phyloP scores from a whole-genome alignment of 2,113 vertebrate species.

The Peromyscus californicus region DNA sequence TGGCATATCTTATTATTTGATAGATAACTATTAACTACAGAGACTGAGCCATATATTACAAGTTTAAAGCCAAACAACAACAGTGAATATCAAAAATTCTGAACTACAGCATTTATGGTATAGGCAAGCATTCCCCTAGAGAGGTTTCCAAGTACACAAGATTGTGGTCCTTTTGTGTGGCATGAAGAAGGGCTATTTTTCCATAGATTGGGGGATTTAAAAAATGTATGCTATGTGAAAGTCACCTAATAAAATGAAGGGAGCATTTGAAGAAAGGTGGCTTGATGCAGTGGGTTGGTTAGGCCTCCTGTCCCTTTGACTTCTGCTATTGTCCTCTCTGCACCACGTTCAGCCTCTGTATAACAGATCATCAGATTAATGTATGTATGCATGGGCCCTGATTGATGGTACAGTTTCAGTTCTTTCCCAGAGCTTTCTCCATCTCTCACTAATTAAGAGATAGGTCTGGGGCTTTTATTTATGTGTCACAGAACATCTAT shows the following conservation, averaged over 20 bases:
- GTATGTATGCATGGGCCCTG: background rate
- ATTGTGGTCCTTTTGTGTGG: background rate
- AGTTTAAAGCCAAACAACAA: background rate
- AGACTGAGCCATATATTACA: background rate
- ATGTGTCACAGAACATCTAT: background rate
- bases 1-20: background rate
- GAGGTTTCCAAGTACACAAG: background rate
- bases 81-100: background rate
- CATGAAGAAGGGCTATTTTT: background rate
- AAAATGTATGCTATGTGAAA: background rate
- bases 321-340: background rate
- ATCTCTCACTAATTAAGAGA: background rate
- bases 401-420: background rate
- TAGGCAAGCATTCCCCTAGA: background rate
- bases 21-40: background rate
- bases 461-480: background rate
- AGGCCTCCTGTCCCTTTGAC: background rate
- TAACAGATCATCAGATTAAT: background rate
- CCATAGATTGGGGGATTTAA: background rate
- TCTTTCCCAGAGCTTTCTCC: background rate
- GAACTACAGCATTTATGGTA: background rate
- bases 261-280: background rate
- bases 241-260: background rate
- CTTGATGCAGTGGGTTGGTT: background rate
- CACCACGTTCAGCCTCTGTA: fast-evolving